Evolutionary conservation across 2,113 vertebrate genomes (phyloP).

Genomic region (Gymnocephalus cernua): DNA sequence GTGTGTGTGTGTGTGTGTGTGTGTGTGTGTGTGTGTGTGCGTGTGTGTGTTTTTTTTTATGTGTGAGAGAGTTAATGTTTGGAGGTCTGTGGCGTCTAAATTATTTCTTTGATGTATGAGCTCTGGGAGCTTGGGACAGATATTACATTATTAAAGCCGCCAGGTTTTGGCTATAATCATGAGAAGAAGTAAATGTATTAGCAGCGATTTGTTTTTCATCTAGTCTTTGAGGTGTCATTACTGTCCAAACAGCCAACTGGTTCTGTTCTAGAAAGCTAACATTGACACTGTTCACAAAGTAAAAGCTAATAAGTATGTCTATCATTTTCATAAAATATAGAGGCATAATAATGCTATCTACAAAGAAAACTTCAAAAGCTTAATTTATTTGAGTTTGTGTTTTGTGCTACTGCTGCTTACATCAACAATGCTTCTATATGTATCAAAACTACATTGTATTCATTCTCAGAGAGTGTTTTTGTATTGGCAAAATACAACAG

Average conservation of each 20-base stretch:
- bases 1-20: slow-evolving; percentile 26
- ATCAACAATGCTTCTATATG: background rate
- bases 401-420: background rate
- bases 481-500: background rate
- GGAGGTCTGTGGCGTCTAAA: slow-evolving; percentile 36
- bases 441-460: background rate
- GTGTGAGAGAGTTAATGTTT: background rate
- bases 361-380: background rate
- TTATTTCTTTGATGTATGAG: slow-evolving; percentile 63
- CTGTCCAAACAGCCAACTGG: slow-evolving; percentile 32
- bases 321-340: slow-evolving; percentile 1
- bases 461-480: slow-evolving; percentile 5
- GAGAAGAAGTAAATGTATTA: slow-evolving; percentile 35
- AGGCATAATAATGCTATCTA: background rate
- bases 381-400: background rate
- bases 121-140: slow-evolving; percentile 50
- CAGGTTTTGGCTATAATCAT: slow-evolving; percentile 44
- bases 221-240: slow-evolving; percentile 31
- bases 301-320: background rate
- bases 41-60: slow-evolving; percentile 9
- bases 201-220: slow-evolving; percentile 20
- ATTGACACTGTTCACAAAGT: background rate
- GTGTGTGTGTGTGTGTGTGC: slow-evolving; percentile 3
- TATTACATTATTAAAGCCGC: slow-evolving; percentile 49
- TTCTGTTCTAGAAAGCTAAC: background rate